Conservation (phyloP, 2,888 invertebrate species). For the Stenodema calcarata region DNA sequence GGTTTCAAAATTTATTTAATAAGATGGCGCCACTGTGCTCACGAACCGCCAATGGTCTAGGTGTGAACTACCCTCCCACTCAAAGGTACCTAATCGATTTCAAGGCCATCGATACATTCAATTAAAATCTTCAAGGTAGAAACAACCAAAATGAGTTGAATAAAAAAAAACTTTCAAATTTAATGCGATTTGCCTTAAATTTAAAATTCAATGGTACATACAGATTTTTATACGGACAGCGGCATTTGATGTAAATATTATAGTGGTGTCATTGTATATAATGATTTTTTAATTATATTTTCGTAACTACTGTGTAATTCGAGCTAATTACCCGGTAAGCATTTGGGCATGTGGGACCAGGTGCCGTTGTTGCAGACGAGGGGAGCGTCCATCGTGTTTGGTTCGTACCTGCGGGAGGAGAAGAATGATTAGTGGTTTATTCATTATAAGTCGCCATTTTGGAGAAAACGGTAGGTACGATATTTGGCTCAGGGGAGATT, state of each 20-base stretch:
- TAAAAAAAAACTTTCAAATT: not conserved
- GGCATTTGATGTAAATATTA: not conserved
- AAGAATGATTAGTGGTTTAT: not conserved
- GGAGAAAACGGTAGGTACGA: too few species aligned
- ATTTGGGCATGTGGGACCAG: slow-evolving; percentile 88
- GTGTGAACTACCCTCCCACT: too few species aligned
- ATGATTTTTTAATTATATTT: not conserved
- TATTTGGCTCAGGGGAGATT: too few species aligned
- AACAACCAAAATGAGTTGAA: too few species aligned
- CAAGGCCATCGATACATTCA: too few species aligned
- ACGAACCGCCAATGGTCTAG: too few species aligned
- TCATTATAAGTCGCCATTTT: too few species aligned
- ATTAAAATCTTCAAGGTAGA: too few species aligned
- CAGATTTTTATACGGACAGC: not conserved
- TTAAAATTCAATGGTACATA: too few species aligned
- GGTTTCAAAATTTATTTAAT: too few species aligned
- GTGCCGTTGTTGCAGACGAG: slow-evolving; percentile 93
- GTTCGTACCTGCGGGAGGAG: slow-evolving; percentile 74
- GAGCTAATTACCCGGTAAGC: slow-evolving; percentile 73
- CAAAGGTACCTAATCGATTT: too few species aligned
- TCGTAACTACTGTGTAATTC: not conserved
- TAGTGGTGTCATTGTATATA: not conserved
- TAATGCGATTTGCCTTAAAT: not conserved
- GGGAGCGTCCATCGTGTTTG: slow-evolving; percentile 73
- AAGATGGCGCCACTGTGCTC: too few species aligned